Evolutionary conservation across 2,113 vertebrate species (phyloP).

Genomic region (Athene cunicularia): DNA sequence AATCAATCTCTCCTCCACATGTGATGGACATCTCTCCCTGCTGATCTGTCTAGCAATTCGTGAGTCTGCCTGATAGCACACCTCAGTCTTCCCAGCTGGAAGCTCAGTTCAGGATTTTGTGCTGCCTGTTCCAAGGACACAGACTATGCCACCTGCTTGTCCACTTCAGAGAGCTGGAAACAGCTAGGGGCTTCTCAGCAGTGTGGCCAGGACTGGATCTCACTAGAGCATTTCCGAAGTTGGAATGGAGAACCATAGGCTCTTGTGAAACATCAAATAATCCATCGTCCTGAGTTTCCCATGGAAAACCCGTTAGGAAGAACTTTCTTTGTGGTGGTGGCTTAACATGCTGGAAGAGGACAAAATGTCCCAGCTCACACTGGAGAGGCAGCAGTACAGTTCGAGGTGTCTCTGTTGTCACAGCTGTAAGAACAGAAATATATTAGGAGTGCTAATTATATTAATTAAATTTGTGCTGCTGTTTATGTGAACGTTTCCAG

Average conservation of each 20-base stretch:
- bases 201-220: fast-evolving
- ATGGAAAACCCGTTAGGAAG: not conserved
- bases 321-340: not conserved
- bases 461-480: slow-evolving; percentile 49
- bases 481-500: not conserved
- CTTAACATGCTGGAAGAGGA: not conserved
- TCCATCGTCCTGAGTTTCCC: not conserved
- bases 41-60: not conserved
- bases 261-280: not conserved
- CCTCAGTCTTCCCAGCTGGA: not conserved
- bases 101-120: not conserved
- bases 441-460: slow-evolving; percentile 35
- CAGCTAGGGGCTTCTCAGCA: not conserved
- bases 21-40: not conserved
- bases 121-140: not conserved
- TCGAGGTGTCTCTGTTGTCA: not conserved
- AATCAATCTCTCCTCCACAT: not conserved
- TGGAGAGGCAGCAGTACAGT: not conserved
- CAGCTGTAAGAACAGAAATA: slow-evolving; percentile 47
- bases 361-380: not conserved
- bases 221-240: not conserved
- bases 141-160: not conserved
- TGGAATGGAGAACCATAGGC: not conserved
- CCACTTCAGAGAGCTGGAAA: not conserved
- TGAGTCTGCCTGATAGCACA: not conserved